phyloP scores from a whole-genome alignment of 2,888 invertebrate species.

The Prenolepis imparis region DNA sequence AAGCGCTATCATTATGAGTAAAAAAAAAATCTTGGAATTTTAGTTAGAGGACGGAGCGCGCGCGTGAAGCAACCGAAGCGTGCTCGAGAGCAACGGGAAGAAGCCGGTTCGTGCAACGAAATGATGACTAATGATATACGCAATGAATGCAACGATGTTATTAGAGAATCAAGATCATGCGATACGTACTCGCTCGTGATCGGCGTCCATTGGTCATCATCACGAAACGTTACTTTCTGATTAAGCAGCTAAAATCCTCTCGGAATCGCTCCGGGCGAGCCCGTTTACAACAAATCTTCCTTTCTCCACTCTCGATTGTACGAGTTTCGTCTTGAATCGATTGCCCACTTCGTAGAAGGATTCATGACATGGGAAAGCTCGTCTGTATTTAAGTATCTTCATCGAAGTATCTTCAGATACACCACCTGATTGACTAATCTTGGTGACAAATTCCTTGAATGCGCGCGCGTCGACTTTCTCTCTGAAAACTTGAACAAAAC shows the following conservation, averaged over 20 bases:
- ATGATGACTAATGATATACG: conserved; percentile 28
- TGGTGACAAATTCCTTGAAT: not conserved
- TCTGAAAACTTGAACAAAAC: not conserved
- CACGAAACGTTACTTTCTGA: conserved; percentile 41
- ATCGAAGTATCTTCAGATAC: not conserved
- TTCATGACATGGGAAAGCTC: not conserved
- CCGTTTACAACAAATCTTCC: conserved; percentile 50
- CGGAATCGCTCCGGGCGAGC: conserved; percentile 58
- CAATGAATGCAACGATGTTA: conserved; percentile 20
- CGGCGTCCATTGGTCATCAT: conserved; percentile 4
- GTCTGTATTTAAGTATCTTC: not conserved
- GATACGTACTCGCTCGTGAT: conserved; percentile 15
- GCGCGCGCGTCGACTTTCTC: not conserved
- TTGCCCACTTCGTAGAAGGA: not conserved
- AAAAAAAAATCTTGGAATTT: conserved; percentile 34
- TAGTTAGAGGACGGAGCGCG: not conserved
- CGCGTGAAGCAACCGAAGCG: conserved; percentile 32
- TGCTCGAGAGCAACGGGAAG: conserved; percentile 13
- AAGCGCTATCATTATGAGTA: conserved; percentile 15
- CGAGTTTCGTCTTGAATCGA: conserved; percentile 31
- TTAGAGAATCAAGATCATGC: conserved; percentile 39
- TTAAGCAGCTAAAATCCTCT: conserved; percentile 44
- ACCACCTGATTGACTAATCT: not conserved
- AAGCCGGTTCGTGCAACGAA: conserved; percentile 25
- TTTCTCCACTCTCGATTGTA: conserved; percentile 64